Evolutionary conservation across 30 jellyfish, hydroid and myxozoan species (phyloP).

Genomic region (Chironex yamaguchii): DNA sequence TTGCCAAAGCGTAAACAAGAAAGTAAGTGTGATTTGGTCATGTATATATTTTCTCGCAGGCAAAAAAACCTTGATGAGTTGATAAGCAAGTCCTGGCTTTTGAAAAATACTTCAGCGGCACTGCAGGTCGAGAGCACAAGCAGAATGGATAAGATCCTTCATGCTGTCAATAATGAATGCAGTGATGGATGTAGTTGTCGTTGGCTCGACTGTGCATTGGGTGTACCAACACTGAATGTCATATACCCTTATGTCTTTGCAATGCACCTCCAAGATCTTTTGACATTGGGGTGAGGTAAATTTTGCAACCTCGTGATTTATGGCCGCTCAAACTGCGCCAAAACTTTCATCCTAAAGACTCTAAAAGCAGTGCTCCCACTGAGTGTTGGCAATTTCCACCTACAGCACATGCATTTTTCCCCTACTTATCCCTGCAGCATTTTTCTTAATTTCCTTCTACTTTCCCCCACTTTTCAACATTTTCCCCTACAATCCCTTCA

Average conservation of each 20-base stretch:
- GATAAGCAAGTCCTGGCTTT: background rate
- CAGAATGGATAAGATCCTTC: too few species aligned
- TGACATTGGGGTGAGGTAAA: too few species aligned
- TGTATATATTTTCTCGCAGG: background rate
- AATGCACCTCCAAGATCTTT: too few species aligned
- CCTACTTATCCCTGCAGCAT: background rate
- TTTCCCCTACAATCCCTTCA: background rate
- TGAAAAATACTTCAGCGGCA: background rate
- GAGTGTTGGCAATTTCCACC: background rate
- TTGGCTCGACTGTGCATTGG: too few species aligned
- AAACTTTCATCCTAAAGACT: too few species aligned
- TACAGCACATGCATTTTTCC: constrained; percentile 2
- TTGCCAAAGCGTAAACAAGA: background rate
- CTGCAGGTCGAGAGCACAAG: too few species aligned
- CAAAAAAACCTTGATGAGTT: background rate
- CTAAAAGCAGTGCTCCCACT: background rate
- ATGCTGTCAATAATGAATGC: too few species aligned
- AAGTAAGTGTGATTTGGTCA: background rate
- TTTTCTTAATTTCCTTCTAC: background rate
- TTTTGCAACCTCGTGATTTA: too few species aligned
- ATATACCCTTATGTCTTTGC: too few species aligned
- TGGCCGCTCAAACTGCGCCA: too few species aligned
- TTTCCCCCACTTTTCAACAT: background rate
- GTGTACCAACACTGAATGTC: too few species aligned
- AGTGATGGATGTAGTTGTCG: too few species aligned